A percentile compares a stretch with the other conserved stretches of the same genome.
phyloP scores from a whole-genome alignment of 2,888 invertebrate genomes.

The Cacoxenus indagator region DNA sequence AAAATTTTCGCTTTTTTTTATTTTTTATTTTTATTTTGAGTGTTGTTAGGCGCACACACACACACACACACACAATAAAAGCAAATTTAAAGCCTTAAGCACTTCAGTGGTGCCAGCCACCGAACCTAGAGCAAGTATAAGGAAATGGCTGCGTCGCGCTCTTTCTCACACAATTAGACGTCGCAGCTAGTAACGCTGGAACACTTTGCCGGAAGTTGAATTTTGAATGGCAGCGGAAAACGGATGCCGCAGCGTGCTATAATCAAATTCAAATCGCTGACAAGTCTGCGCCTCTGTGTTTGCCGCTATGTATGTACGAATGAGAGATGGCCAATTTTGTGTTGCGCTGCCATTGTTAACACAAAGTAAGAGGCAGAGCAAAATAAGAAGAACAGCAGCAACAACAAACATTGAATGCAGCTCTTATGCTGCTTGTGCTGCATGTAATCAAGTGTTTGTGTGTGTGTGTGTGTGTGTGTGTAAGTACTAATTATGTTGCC shows the following conservation, averaged over 20 bases:
- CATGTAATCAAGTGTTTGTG: too few relatives aligned
- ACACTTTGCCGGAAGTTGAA: conserved; percentile 45
- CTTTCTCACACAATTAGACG: not conserved
- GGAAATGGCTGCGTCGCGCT: too few relatives aligned
- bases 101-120: too few relatives aligned
- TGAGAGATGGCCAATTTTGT: not conserved
- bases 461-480: conserved; percentile 23
- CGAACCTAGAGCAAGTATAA: not conserved
- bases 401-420: too few relatives aligned
- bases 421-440: too few relatives aligned
- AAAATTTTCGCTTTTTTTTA: not conserved
- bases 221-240: conserved; percentile 40
- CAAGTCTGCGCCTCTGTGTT: conserved; percentile 21
- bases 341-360: not conserved
- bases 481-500: conserved; percentile 40
- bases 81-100: conserved; percentile 13
- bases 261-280: not conserved
- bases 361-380: too few relatives aligned
- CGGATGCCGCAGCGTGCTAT: conserved; percentile 32
- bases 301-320: not conserved
- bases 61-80: too few relatives aligned
- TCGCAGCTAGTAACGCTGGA: conserved; percentile 18
- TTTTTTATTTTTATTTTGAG: not conserved
- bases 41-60: not conserved
- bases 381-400: too few relatives aligned